Conservation (phyloP, 2,113 vertebrate species). For the Rhipidura dahli region DNA sequence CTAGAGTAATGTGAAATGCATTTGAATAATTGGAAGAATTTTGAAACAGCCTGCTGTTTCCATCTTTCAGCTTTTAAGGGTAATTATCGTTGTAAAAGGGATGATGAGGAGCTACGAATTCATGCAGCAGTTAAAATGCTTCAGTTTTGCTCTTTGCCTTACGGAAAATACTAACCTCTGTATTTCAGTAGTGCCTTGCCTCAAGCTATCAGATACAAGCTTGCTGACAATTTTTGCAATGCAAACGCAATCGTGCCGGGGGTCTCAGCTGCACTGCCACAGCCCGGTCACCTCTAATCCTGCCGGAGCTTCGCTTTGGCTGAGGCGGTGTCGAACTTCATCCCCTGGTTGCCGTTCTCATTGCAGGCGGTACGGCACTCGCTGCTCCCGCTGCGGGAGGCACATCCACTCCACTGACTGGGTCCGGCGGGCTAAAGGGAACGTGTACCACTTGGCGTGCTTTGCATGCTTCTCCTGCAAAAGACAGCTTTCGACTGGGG, state of each 20-base stretch:
- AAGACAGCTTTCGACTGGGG: constrained; percentile 93
- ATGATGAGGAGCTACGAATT: not conserved
- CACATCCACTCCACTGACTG: constrained; percentile 97
- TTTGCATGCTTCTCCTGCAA: constrained; percentile 99
- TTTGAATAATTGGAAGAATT: not conserved
- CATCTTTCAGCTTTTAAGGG: not conserved
- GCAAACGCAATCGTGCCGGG: accelerated
- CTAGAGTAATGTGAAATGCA: not conserved
- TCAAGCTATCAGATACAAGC: not conserved
- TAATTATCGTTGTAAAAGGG: not conserved
- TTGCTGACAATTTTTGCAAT: not conserved
- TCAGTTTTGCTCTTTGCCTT: not conserved
- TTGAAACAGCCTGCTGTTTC: not conserved
- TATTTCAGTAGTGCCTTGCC: not conserved
- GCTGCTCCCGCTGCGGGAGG: constrained; percentile 93
- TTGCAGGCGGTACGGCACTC: constrained; percentile 91
- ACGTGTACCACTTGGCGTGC: constrained; percentile 94
- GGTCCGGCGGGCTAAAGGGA: constrained; percentile 94
- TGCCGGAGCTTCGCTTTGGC: not conserved
- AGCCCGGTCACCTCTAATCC: accelerated
- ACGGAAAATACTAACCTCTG: not conserved
- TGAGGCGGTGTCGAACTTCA: accelerated
- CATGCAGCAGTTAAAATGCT: not conserved
- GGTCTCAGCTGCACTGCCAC: accelerated
- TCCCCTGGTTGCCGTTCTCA: not conserved